Conservation (phyloP, 2,888 invertebrate genomes). For the Megamerina dolium region DNA sequence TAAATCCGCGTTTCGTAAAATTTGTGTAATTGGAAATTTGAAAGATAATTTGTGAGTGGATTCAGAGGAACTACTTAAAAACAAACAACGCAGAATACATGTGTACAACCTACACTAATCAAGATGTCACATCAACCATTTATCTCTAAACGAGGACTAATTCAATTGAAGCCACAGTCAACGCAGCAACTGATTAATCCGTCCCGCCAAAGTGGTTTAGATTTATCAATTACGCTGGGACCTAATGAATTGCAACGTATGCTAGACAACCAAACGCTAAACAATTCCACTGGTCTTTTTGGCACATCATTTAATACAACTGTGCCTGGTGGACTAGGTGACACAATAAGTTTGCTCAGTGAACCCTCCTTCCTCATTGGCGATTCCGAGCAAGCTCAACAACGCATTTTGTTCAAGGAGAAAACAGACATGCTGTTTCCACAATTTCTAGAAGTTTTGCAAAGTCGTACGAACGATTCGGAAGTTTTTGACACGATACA, state of each 20-base stretch:
- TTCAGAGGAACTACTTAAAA: too few species aligned
- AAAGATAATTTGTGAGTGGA: too few species aligned
- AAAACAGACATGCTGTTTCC: conserved; percentile 40
- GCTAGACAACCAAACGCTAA: conserved; percentile 20
- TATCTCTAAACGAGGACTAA: conserved; percentile 19
- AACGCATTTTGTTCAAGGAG: conserved; percentile 22
- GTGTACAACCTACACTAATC: too few species aligned
- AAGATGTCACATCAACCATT: conserved; percentile 26
- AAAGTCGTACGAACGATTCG: conserved; percentile 36
- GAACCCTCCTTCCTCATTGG: conserved; percentile 18
- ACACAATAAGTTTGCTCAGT: conserved; percentile 18
- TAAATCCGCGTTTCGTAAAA: too few species aligned
- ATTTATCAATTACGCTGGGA: conserved; percentile 32
- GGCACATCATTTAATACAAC: conserved; percentile 18
- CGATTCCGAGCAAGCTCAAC: conserved; percentile 11
- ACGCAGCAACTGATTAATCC: not conserved
- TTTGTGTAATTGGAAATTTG: too few species aligned
- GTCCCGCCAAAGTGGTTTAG: conserved; percentile 12
- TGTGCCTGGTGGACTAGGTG: conserved; percentile 7
- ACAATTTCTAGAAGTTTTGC: conserved; percentile 45
- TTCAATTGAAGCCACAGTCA: conserved; percentile 20
- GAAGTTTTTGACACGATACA: conserved; percentile 42
- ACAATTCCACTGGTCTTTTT: conserved; percentile 18
- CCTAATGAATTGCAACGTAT: conserved; percentile 33
- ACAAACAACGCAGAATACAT: too few species aligned